These are phyloP conservation scores for Labrus mixtus DNA, from an alignment of 2,113 vertebrate species.

Conservation along the genomic window DNA sequence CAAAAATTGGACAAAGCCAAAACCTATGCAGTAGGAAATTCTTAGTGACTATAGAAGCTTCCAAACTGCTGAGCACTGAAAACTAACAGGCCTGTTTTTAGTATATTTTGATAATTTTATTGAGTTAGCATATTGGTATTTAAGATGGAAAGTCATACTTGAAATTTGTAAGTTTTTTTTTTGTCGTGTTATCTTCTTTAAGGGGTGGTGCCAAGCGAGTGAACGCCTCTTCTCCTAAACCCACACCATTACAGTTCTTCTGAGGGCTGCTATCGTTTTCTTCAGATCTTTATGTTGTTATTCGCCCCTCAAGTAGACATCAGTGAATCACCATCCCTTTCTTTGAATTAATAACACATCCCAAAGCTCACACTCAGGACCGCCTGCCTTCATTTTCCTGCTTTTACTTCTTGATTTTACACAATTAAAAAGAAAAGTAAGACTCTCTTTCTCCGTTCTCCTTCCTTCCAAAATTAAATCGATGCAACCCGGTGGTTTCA, in stretches of 20 bases:
- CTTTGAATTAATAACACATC: conserved; percentile 30
- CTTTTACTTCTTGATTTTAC: conserved; percentile 27
- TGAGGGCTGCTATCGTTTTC: conserved; percentile 58
- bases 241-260: conserved; percentile 52
- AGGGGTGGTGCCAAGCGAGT: conserved; percentile 52
- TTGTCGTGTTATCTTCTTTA: conserved; percentile 2
- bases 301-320: conserved; percentile 2
- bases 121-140: too few relatives aligned
- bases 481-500: conserved; percentile 1
- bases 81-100: background rate
- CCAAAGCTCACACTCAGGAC: conserved; percentile 49
- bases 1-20: conserved; percentile 71
- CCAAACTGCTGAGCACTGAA: conserved; percentile 41
- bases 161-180: conserved; percentile 10
- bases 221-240: conserved; percentile 61
- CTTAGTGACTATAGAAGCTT: background rate
- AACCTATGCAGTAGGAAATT: conserved; percentile 55
- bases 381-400: conserved; percentile 46
- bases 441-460: conserved; percentile 7
- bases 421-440: background rate
- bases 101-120: background rate
- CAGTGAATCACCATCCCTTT: conserved; percentile 17
- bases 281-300: conserved; percentile 25
- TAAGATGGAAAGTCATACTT: background rate
- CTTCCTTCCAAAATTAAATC: background rate